phyloP scores from a whole-genome alignment of 2,888 invertebrate species.

The Phymatocera aterrima region DNA sequence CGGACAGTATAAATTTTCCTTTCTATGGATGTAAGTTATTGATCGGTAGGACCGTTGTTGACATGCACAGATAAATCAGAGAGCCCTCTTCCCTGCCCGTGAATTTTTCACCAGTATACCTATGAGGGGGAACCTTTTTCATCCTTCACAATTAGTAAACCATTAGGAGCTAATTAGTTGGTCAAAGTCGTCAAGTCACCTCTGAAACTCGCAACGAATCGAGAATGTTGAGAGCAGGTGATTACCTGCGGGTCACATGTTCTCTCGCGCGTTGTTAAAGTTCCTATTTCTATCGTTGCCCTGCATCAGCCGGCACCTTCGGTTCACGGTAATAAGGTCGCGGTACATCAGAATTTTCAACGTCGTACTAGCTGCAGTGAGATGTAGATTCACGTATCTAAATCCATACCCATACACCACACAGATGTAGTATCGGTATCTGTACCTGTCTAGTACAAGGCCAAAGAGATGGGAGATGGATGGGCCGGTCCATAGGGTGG shows the following conservation, averaged over 20 bases:
- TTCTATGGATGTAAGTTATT: neutral
- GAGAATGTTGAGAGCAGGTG: neutral
- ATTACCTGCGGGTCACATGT: neutral
- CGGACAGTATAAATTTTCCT: neutral
- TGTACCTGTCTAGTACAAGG: conserved; percentile 5
- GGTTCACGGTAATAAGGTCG: conserved; percentile 13
- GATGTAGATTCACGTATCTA: neutral
- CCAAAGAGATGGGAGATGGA: conserved; percentile 33
- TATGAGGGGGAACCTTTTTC: neutral
- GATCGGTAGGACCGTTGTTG: neutral
- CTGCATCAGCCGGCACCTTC: too few species aligned
- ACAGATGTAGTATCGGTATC: neutral
- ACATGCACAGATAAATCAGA: neutral
- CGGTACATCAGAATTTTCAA: neutral
- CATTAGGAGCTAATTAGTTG: conserved; percentile 37
- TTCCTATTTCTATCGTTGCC: neutral
- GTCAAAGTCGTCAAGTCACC: conserved; percentile 8
- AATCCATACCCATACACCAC: conserved; percentile 6
- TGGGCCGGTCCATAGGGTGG: conserved; percentile 41
- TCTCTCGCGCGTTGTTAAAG: neutral
- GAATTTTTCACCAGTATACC: neutral
- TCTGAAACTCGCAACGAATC: neutral
- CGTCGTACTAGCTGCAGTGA: neutral
- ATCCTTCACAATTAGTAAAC: conserved; percentile 17
- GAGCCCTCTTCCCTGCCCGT: neutral